Evolutionary conservation across 1,140 invertebrate species (phyloP), one percentile per base, ranked within the genome.

Genomic region (Apis florea): DNA sequence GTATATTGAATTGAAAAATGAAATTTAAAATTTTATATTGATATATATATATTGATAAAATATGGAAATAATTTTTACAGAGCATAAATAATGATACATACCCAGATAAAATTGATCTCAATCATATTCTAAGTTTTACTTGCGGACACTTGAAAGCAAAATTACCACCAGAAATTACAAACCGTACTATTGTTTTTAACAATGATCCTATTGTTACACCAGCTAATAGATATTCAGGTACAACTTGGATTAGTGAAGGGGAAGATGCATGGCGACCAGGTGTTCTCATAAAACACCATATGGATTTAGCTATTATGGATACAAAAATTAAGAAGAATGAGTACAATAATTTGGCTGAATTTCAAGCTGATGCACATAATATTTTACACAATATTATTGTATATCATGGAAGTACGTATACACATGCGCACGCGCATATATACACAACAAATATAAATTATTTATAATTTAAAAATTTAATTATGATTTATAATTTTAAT

Each of bases 291-390:
- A 93, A 93, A 72, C 91, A 91, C 73, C 92, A 93, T 40, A 93
- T 93, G 91, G 92, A 93, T 80, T 84, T 93, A 61, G 91, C 92
- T 40, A 92, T 93, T 68, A 93, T 93, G 92, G 92, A 93, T 59
- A 85, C 88, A 11, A 93, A 93, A 83, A 91, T 90, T 21, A 90
- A 76, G 47, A 89, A 86, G 11, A 89, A 91, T 13, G 90, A 90
- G 64, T 93, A 93, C 53, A 92, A 91, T 26, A 92, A 85, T 79
- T 89, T 93, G 15, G 83, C 90, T 21, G 92, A 93, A 79, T 93
- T 93, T 82, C 88, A 93, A 77, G 91, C 92, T 49, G 92, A 93
- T 77, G 92, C 92, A 15, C 90, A 93, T 73, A 93, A 93, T 83
- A 93, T 93, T 86, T 83, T 92, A 19, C 92, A 93, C 69, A 93